Percentiles rank a stretch among this genome's conserved stretches.
phyloP scores from a whole-genome alignment of 2,797 vertebrate genomes.

The Botia almorhae region DNA sequence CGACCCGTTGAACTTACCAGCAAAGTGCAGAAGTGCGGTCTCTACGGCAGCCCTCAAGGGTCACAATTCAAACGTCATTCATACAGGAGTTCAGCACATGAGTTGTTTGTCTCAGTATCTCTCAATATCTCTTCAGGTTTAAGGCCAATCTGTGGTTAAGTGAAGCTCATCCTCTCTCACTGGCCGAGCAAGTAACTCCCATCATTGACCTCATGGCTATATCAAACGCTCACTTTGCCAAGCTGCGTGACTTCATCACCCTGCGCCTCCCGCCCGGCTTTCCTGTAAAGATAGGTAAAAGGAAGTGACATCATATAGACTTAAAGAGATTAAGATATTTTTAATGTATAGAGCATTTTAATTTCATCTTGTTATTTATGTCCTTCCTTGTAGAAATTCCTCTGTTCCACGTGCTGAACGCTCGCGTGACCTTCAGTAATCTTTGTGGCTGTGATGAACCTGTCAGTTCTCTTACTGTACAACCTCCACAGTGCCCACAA shows the following conservation, averaged over 20 bases:
- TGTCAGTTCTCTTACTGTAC: slow-evolving; percentile 84
- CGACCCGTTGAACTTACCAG: slow-evolving; percentile 92
- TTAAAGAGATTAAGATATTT: neutral
- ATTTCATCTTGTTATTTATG: neutral
- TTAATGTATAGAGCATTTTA: neutral
- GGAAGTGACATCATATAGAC: neutral
- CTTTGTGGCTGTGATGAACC: slow-evolving; percentile 92
- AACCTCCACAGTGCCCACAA: slow-evolving; percentile 71
- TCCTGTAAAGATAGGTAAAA: slow-evolving; percentile 92
- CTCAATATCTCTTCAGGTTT: slow-evolving; percentile 77
- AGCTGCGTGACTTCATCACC: slow-evolving; percentile 94
- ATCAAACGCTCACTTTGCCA: slow-evolving; percentile 95
- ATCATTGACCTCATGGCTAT: slow-evolving; percentile 99
- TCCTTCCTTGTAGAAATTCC: slow-evolving; percentile 84
- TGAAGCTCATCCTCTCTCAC: slow-evolving; percentile 90
- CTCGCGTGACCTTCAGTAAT: slow-evolving; percentile 96
- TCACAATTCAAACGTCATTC: neutral
- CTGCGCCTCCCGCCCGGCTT: slow-evolving; percentile 91
- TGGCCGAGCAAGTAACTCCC: slow-evolving; percentile 94
- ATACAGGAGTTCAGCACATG: neutral
- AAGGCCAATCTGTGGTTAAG: slow-evolving; percentile 94
- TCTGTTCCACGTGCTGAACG: slow-evolving; percentile 93
- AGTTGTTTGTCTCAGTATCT: neutral
- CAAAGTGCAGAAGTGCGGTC: slow-evolving; percentile 89
- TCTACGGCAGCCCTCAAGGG: neutral